Conservation (phyloP, 2,797 vertebrate species). For the Hafferia zeledoni region DNA sequence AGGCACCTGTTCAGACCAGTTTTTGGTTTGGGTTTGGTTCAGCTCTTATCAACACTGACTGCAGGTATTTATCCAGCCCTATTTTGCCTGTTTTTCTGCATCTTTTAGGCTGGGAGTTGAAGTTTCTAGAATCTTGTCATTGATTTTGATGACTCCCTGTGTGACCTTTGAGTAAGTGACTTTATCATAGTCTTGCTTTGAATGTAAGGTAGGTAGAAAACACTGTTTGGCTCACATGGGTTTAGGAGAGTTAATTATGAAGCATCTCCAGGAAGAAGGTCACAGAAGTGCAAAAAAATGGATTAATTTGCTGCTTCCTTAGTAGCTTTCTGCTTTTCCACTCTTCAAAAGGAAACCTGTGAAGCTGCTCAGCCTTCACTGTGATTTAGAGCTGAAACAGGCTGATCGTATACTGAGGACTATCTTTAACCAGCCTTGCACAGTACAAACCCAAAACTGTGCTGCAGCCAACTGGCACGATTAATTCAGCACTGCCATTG, state of each 20-base stretch:
- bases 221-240: neutral
- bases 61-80: neutral
- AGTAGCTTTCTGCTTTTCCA: slow-evolving; percentile 24
- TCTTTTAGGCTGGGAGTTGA: neutral
- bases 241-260: neutral
- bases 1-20: slow-evolving; percentile 26
- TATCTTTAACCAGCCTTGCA: slow-evolving; percentile 3
- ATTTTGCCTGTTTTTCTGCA: neutral
- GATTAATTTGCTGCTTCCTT: neutral
- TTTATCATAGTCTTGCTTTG: neutral
- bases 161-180: neutral
- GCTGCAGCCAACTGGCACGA: slow-evolving; percentile 1
- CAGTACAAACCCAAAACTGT: neutral
- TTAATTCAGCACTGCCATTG: neutral
- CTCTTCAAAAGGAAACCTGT: slow-evolving; percentile 28
- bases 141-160: neutral
- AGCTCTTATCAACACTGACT: neutral
- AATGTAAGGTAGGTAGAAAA: neutral
- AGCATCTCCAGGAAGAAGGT: slow-evolving; percentile 1
- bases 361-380: neutral
- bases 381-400: slow-evolving; percentile 19
- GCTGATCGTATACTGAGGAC: neutral
- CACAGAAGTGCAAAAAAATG: neutral
- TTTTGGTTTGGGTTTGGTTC: slow-evolving; percentile 13
- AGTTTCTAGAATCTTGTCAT: neutral